Conservation (phyloP, 2,888 invertebrate species). For the Clunio marinus region DNA sequence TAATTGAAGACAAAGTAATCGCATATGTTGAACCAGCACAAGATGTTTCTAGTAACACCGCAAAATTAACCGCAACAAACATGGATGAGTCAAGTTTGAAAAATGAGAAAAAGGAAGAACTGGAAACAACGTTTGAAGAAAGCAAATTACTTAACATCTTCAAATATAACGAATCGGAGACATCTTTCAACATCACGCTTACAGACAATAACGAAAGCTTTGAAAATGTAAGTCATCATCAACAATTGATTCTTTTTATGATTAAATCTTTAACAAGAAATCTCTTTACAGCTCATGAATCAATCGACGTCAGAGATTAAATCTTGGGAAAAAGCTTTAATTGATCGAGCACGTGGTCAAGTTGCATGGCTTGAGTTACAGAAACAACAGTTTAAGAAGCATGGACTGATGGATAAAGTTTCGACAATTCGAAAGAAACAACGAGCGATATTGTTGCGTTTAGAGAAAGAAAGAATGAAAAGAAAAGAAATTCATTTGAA, state of each 20-base stretch:
- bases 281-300: constrained; percentile 2
- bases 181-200: background rate
- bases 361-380: constrained; percentile 63
- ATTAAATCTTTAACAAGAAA: background rate
- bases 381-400: constrained; percentile 57
- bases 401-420: constrained; percentile 56
- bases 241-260: background rate
- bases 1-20: constrained; percentile 25
- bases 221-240: background rate
- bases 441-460: constrained; percentile 56
- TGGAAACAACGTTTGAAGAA: constrained; percentile 11
- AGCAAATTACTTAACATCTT: constrained; percentile 9
- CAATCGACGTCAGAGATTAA: constrained; percentile 56
- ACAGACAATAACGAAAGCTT: background rate
- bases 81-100: background rate
- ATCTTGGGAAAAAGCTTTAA: constrained; percentile 62
- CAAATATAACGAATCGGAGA: background rate
- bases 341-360: constrained; percentile 64
- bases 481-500: constrained; percentile 23
- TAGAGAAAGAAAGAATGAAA: constrained; percentile 52
- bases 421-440: constrained; percentile 64
- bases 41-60: background rate
- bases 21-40: background rate
- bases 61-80: constrained; percentile 6
- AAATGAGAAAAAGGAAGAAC: background rate